Evolutionary conservation across 2,888 invertebrate genomes (phyloP).

Genomic region (Enchytraeus crypticus): DNA sequence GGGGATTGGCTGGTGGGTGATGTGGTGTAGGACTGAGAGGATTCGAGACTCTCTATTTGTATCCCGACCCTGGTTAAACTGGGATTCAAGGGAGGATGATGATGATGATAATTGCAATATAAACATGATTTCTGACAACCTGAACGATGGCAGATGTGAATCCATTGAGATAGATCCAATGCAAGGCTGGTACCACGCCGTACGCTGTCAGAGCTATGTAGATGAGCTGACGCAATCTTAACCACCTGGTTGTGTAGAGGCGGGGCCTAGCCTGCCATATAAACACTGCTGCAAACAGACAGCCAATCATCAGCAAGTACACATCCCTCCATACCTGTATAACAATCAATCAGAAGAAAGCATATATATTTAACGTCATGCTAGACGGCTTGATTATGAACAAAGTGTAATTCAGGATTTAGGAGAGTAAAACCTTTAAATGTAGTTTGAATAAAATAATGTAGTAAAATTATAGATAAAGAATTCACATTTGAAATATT

Average conservation of each 20-base stretch:
- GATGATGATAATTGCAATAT: not conserved
- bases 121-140: slow-evolving; percentile 51
- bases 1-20: too few species aligned
- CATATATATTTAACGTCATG: not conserved
- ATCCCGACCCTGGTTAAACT: too few species aligned
- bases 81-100: too few species aligned
- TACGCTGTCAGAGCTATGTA: slow-evolving; percentile 40
- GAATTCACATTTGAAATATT: too few species aligned
- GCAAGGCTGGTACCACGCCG: slow-evolving; percentile 79
- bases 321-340: slow-evolving; percentile 59
- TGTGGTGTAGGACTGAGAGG: too few species aligned
- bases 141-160: slow-evolving; percentile 73
- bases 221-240: slow-evolving; percentile 42
- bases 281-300: slow-evolving; percentile 73
- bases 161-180: slow-evolving; percentile 83
- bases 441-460: too few species aligned
- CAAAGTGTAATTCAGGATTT: too few species aligned
- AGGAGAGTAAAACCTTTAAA: too few species aligned
- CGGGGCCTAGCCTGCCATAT: slow-evolving; percentile 59
- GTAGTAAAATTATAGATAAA: too few species aligned
- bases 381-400: too few species aligned
- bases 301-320: slow-evolving; percentile 70
- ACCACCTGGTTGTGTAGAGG: slow-evolving; percentile 55
- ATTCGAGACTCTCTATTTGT: too few species aligned
- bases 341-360: not conserved